phyloP scores from a whole-genome alignment of 1,140 invertebrate genomes.

The Elysia chlorotica region DNA sequence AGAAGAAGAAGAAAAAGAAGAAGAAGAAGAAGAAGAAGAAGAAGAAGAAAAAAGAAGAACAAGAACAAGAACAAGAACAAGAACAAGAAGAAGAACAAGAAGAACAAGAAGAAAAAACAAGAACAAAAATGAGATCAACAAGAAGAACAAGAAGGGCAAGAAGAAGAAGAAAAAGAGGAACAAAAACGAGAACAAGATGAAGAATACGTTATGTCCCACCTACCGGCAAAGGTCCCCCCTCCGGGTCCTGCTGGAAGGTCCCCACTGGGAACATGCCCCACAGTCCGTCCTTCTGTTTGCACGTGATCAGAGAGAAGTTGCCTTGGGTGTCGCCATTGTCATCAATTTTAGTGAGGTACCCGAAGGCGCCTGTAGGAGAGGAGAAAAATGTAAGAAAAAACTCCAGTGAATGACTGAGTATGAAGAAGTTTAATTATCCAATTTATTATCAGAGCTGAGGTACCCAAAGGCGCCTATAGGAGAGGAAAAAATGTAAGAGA shows the following conservation, averaged over 20 bases:
- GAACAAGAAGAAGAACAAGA: too few relatives aligned
- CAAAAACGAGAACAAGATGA: not conserved
- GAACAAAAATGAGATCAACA: too few relatives aligned
- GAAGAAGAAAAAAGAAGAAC: too few relatives aligned
- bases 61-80: too few relatives aligned
- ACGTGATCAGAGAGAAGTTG: slow-evolving; percentile 53
- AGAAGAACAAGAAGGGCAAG: not conserved
- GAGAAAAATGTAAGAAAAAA: too few relatives aligned
- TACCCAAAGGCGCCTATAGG: too few relatives aligned
- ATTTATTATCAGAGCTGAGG: too few relatives aligned
- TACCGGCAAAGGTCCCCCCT: slow-evolving; percentile 42
- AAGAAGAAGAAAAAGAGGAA: not conserved
- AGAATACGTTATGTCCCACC: too few relatives aligned
- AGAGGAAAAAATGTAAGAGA: too few relatives aligned
- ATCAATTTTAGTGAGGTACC: slow-evolving; percentile 53
- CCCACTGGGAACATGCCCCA: slow-evolving; percentile 51
- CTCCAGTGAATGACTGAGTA: too few relatives aligned
- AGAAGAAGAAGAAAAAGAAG: not conserved
- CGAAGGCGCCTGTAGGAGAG: slow-evolving; percentile 51
- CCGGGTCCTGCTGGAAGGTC: slow-evolving; percentile 42
- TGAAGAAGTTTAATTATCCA: too few relatives aligned
- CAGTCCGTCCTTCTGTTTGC: slow-evolving; percentile 22
- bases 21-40: not conserved
- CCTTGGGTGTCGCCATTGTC: slow-evolving; percentile 51
- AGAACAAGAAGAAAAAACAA: too few relatives aligned